phyloP scores from a whole-genome alignment of 2,888 invertebrate genomes.

The Cyaniris semiargus region DNA sequence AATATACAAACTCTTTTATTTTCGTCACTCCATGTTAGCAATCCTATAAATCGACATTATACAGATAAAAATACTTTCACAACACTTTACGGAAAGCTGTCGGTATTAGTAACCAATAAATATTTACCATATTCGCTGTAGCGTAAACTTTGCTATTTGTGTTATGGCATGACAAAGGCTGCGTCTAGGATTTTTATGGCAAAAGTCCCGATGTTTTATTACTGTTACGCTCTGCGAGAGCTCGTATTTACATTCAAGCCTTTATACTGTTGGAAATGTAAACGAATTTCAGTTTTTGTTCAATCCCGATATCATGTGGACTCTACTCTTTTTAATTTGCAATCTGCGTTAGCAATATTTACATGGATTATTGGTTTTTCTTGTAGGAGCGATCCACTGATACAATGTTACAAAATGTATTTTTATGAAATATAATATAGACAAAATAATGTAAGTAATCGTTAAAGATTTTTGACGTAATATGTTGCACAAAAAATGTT shows the following conservation, averaged over 20 bases:
- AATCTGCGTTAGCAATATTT: neutral
- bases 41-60: neutral
- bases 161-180: constrained; percentile 30
- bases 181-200: constrained; percentile 30
- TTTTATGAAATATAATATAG: no score
- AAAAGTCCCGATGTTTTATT: constrained; percentile 30
- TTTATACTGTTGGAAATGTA: constrained; percentile 23
- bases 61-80: constrained; percentile 10
- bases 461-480: no score
- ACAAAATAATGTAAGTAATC: no score
- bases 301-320: constrained; percentile 4
- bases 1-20: neutral
- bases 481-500: no score
- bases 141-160: constrained; percentile 30
- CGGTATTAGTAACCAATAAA: constrained; percentile 26
- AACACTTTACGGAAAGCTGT: constrained; percentile 25
- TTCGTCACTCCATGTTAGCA: neutral
- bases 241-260: constrained; percentile 13
- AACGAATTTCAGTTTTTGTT: constrained; percentile 3
- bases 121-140: constrained; percentile 30
- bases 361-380: neutral
- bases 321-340: neutral
- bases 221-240: constrained; percentile 7
- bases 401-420: no score
- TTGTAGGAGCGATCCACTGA: no score